phyloP scores from a whole-genome alignment of 2,888 invertebrate genomes.

The Lithophane semibrunnea region DNA sequence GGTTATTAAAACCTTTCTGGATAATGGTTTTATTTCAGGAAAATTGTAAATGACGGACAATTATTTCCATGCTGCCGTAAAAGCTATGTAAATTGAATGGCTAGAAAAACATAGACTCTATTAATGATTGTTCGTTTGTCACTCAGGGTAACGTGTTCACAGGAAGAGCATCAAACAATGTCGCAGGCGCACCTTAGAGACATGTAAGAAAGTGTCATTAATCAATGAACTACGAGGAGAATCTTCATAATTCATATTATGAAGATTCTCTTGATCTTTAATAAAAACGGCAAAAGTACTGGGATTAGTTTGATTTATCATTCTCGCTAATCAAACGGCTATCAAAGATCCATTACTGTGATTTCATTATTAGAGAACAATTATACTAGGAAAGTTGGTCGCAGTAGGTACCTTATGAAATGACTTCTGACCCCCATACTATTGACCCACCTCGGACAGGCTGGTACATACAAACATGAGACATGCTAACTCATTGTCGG shows the following conservation, averaged over 20 bases:
- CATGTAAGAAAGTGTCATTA: conserved; percentile 74
- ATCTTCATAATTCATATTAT: conserved; percentile 60
- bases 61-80: background rate
- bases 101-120: conserved; percentile 1
- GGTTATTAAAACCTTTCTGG: background rate
- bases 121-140: conserved; percentile 36
- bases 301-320: conserved; percentile 77
- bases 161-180: conserved; percentile 44
- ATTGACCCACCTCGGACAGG: conserved; percentile 35
- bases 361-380: conserved; percentile 81
- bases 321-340: conserved; percentile 79
- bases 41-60: background rate
- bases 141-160: conserved; percentile 23
- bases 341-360: conserved; percentile 82
- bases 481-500: conserved; percentile 60
- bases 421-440: conserved; percentile 71
- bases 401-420: conserved; percentile 53
- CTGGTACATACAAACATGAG: conserved; percentile 14
- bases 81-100: conserved; percentile 5
- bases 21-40: background rate
- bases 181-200: conserved; percentile 17
- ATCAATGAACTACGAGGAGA: conserved; percentile 75
- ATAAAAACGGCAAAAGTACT: conserved; percentile 75
- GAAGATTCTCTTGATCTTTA: no score
- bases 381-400: conserved; percentile 74